A percentile compares a stretch with the other conserved stretches of the same genome.
Evolutionary conservation across 1,140 invertebrate genomes (phyloP).

Genomic region (Anadara kagoshimensis): DNA sequence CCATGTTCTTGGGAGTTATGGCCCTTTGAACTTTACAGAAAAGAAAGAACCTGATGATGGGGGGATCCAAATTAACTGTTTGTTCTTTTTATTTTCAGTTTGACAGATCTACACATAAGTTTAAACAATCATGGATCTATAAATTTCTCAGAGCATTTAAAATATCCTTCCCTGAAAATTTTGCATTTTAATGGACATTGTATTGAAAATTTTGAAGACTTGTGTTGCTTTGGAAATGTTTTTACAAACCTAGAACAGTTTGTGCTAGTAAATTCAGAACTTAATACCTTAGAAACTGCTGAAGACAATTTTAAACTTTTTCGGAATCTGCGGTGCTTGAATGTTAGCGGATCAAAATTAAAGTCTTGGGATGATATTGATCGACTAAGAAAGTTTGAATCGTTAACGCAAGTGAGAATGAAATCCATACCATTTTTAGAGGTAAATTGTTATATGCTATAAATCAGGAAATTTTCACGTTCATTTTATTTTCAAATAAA

Average conservation of each 20-base stretch:
- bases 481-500: background rate
- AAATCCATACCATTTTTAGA: slow-evolving; percentile 78
- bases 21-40: no score
- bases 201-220: slow-evolving; percentile 86
- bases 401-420: slow-evolving; percentile 87
- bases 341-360: slow-evolving; percentile 88
- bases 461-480: background rate
- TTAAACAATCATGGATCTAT: slow-evolving; percentile 86
- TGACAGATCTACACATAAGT: slow-evolving; percentile 93
- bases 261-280: slow-evolving; percentile 87
- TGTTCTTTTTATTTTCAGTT: slow-evolving; percentile 66
- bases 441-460: slow-evolving; percentile 71
- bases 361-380: slow-evolving; percentile 92
- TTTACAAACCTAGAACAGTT: slow-evolving; percentile 90
- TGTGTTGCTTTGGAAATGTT: slow-evolving; percentile 83
- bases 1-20: no score
- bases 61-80: no score
- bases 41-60: no score
- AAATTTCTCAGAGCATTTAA: slow-evolving; percentile 76
- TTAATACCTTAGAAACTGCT: slow-evolving; percentile 28
- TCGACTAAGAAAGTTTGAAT: slow-evolving; percentile 85
- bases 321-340: slow-evolving; percentile 84
- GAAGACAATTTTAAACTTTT: slow-evolving; percentile 68
- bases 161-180: slow-evolving; percentile 63
- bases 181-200: slow-evolving; percentile 78